A percentile compares a stretch with the other conserved stretches of the same genome.
Evolutionary conservation across 2,797 vertebrate genomes (phyloP).

Genomic region (Trematomus bernacchii): DNA sequence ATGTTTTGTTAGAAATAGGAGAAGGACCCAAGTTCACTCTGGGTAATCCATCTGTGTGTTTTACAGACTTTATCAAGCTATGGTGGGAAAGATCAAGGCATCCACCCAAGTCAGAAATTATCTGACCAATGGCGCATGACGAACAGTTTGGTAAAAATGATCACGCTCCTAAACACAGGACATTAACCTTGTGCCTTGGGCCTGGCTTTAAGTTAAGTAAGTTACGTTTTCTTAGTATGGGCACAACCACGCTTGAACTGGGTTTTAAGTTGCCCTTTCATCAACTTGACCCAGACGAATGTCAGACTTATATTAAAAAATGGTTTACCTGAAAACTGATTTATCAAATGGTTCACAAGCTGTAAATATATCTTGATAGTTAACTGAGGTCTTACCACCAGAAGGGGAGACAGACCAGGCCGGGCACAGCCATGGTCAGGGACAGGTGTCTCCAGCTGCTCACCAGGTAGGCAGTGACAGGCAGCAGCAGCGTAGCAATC

Average conservation of each 20-base stretch:
- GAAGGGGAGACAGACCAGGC: conserved; percentile 64
- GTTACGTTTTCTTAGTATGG: background rate
- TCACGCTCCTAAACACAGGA: background rate
- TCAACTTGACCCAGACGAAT: background rate
- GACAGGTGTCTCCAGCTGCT: conserved; percentile 65
- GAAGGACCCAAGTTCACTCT: background rate
- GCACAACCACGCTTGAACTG: background rate
- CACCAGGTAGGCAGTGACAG: conserved; percentile 55
- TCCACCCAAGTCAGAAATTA: background rate
- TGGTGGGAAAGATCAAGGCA: background rate
- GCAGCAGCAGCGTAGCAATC: conserved; percentile 38
- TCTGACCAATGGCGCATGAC: background rate
- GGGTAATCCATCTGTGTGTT: background rate
- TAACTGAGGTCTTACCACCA: conserved; percentile 65
- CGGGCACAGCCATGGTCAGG: conserved; percentile 53
- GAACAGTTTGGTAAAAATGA: background rate
- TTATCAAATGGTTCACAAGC: background rate
- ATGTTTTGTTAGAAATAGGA: background rate
- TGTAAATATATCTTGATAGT: background rate
- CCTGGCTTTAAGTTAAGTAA: background rate
- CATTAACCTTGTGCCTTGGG: background rate
- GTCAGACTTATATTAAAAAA: background rate
- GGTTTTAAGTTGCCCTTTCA: background rate
- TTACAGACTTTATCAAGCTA: background rate
- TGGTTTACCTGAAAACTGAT: background rate